A percentile compares a stretch with the other conserved stretches of the same genome.
Conservation (phyloP, 2,113 vertebrate species). For the Aptenodytes forsteri region DNA sequence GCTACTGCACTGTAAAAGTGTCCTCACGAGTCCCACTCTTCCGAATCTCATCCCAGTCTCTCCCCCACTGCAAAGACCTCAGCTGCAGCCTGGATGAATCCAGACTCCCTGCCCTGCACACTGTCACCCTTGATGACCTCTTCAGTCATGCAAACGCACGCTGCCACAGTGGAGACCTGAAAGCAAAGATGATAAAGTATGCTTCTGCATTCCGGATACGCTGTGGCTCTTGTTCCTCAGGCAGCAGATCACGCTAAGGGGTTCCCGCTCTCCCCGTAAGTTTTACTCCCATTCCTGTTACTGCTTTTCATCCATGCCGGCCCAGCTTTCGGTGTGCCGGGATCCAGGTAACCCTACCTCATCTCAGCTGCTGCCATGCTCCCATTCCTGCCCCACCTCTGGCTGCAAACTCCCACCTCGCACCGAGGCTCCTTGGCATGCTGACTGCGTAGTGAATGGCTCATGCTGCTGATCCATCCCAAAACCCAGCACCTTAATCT, state of each 20-base stretch:
- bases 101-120: neutral
- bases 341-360: neutral
- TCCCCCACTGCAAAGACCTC: neutral
- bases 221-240: rapidly evolving
- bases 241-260: neutral
- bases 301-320: neutral
- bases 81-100: neutral
- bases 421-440: neutral
- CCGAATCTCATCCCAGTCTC: rapidly evolving
- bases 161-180: neutral
- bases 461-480: neutral
- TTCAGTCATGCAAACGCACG: neutral
- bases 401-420: neutral
- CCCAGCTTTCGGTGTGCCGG: rapidly evolving
- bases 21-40: neutral
- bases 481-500: neutral
- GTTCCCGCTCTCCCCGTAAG: neutral
- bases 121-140: neutral
- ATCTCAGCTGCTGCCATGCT: neutral
- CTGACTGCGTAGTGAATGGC: rapidly evolving
- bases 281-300: neutral
- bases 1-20: neutral
- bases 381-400: rapidly evolving
- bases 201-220: rapidly evolving
- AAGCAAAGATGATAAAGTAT: rapidly evolving